Percentiles rank a stretch among this genome's conserved stretches.
Evolutionary conservation across 2,113 vertebrate species (phyloP).

Genomic region (Anolis sagrei): DNA sequence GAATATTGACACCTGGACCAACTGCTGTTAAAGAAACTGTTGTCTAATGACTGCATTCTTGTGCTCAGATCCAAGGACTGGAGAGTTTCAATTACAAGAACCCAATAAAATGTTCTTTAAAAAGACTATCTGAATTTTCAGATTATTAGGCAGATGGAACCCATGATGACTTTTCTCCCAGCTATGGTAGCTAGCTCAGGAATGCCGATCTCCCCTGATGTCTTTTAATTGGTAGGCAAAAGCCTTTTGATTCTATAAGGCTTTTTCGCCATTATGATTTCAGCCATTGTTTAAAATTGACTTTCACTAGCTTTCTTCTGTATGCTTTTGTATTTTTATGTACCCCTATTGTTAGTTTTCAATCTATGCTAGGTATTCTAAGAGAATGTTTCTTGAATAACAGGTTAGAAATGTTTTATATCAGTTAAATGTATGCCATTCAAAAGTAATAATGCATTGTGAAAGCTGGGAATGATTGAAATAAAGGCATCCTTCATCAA

Average conservation of each 20-base stretch:
- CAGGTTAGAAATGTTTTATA: too few relatives aligned
- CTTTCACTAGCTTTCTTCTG: background rate
- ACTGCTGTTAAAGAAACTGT: too few relatives aligned
- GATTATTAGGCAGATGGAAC: background rate
- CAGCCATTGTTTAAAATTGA: background rate
- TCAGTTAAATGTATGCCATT: background rate
- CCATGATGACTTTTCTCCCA: background rate
- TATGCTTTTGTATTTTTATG: background rate
- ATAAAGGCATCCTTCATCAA: too few relatives aligned
- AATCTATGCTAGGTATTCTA: too few relatives aligned
- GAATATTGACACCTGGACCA: too few relatives aligned
- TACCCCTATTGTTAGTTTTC: background rate
- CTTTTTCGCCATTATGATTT: background rate
- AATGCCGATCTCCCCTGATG: background rate
- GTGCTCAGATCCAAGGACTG: too few relatives aligned
- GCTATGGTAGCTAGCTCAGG: background rate
- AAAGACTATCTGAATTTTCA: background rate
- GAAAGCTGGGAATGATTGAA: too few relatives aligned
- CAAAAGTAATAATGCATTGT: too few relatives aligned
- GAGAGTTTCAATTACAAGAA: too few relatives aligned
- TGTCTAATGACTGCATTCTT: too few relatives aligned
- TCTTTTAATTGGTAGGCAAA: background rate
- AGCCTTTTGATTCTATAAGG: background rate
- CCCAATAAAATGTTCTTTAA: too few relatives aligned
- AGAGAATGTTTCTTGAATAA: too few relatives aligned